Evolutionary conservation across 1,140 invertebrate genomes (phyloP).

Genomic region (Aphidius gifuensis): DNA sequence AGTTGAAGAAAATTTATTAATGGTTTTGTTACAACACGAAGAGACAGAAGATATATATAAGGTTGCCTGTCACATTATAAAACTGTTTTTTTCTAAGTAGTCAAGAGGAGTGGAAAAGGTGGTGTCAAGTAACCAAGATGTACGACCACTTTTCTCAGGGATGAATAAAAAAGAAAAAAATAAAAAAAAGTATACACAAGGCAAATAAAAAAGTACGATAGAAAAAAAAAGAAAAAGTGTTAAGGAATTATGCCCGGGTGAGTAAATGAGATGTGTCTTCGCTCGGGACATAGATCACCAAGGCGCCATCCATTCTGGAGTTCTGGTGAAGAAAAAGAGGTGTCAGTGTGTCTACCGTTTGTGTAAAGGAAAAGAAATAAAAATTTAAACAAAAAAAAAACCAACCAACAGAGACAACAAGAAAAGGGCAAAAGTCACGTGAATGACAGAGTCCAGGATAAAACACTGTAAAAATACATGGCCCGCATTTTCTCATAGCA

Average conservation of each 20-base stretch:
- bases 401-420: slow-evolving; percentile 10
- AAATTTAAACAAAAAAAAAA: slow-evolving; percentile 17
- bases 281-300: slow-evolving; percentile 49
- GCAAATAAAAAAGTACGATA: background rate
- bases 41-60: too few species aligned
- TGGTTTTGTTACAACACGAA: too few species aligned
- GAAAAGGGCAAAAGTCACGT: slow-evolving; percentile 19
- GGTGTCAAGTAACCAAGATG: slow-evolving; percentile 47
- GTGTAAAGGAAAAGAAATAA: slow-evolving; percentile 25
- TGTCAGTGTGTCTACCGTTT: slow-evolving; percentile 19
- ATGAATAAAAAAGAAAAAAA: slow-evolving; percentile 4
- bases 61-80: too few species aligned
- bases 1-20: too few species aligned
- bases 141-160: slow-evolving; percentile 42
- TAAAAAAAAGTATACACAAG: background rate
- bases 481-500: slow-evolving; percentile 43
- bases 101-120: slow-evolving; percentile 13
- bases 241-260: slow-evolving; percentile 51
- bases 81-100: too few species aligned
- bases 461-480: slow-evolving; percentile 24
- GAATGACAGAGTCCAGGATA: slow-evolving; percentile 18
- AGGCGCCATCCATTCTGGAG: slow-evolving; percentile 43
- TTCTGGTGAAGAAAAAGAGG: slow-evolving; percentile 44
- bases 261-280: slow-evolving; percentile 54
- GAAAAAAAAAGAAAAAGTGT: slow-evolving; percentile 47